These are phyloP conservation scores for Trichonephila inaurata DNA, from an alignment of 1,140 invertebrate species.

Conservation along the genomic window DNA sequence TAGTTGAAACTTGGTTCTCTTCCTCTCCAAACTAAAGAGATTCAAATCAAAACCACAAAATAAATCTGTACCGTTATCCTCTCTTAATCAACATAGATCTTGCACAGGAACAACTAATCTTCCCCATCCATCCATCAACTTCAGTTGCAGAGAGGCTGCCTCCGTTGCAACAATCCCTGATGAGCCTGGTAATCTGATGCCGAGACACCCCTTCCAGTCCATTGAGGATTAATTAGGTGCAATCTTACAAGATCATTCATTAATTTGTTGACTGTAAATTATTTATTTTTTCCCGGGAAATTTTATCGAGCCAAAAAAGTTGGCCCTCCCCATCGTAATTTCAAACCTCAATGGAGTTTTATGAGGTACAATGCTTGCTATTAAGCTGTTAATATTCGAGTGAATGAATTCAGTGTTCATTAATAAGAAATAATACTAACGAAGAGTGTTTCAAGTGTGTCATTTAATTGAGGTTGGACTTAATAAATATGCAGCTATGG, in stretches of 20 bases:
- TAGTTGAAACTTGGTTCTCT: no score
- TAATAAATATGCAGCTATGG: neutral
- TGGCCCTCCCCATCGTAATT: neutral
- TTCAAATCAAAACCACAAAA: no score
- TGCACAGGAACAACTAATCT: neutral
- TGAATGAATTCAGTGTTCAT: neutral
- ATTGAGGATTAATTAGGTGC: constrained; percentile 10
- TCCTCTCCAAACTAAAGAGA: no score
- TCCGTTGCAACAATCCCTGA: neutral
- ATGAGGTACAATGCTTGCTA: neutral
- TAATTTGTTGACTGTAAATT: neutral
- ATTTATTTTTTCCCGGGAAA: neutral
- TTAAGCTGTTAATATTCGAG: neutral
- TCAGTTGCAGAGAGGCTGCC: neutral
- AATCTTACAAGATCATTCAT: constrained; percentile 11
- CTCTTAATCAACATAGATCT: neutral
- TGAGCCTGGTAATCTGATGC: neutral
- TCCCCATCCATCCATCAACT: neutral
- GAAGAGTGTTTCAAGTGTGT: neutral
- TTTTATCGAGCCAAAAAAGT: neutral
- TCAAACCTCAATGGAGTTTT: constrained; percentile 3
- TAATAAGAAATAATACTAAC: neutral
- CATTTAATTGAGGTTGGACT: neutral
- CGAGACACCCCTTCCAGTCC: neutral
- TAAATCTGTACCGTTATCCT: no score